Base-by-base conservation (phyloP, 2,113 vertebrate species). In the Antennarius striatus region DNA sequence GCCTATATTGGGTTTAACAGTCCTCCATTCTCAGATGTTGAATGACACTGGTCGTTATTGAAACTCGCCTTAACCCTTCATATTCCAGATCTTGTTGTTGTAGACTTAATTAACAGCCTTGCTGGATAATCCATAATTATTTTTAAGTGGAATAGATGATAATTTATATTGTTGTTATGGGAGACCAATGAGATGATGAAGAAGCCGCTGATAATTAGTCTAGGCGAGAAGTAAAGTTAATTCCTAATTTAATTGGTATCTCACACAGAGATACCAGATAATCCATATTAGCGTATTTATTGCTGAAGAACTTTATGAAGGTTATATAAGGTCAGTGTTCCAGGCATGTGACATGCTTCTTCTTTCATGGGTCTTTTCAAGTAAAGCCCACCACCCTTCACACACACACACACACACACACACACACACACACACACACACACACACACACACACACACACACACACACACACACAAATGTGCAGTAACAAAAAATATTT, bases 171-270 rank as follows among this genome's bases (percentile, higher is more conserved):
- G 73, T 80, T 71, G 74, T 71, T 71, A 68, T 64, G 49, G 40
- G 29, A 70, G 50, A 75, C 77, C 56, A 71, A 81, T 84, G 75
- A 58, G 40, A 57, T 54, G 75, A 87, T 84, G 71, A 59, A 76
- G 63, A 71, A 64, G 40, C 71, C 10, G 13, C 60, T 77, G 75
- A 83, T 84, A 83, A 84, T 86, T 65, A 78, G 73, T 60, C 54
- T n/a, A 28, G 28, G 54, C 22, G 40, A 77, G 70, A 81, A 74
- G 70, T 75, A 65, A 75, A 85, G 77, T 80, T 87, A 77, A 88
- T 84, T 87, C 64, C 75, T 58, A 88, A 89, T 89, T 88, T 86
- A 87, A 91, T 85, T 84, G 84, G 62, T 66, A 68, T 77, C 76
- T 90, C 67, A 64, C 72, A 75, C 56, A 70, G 63, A 71, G 74